Base-by-base conservation (phyloP, 2,113 vertebrate species). In the Pomatorhinus ruficollis region DNA sequence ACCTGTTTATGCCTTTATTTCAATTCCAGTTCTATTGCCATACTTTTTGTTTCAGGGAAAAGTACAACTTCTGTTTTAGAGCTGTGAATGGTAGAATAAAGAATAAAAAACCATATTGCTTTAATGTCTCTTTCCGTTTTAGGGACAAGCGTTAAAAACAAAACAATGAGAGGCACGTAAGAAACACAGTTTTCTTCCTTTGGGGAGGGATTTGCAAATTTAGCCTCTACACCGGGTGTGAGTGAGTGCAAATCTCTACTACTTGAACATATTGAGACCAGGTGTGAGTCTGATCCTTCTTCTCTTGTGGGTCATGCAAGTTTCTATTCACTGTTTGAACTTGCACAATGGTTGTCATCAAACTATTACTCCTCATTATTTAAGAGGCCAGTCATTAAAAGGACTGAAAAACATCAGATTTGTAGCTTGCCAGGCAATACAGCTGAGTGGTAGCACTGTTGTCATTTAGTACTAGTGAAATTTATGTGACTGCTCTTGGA, bases 201-300 rank as follows among this genome's bases (percentile, higher is more conserved):
- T 63, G 64, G 40, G 35, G 35, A 70, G 10, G 1, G 15, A 63
- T 90, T 90, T 63, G 25, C 35, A 69, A 63, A 90, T 77, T 50
- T 63, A 77, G 18, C 27, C 49, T 89, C 75, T 49, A 78, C 49
- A 69, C 28, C 21, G 1, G 0, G 28, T 59, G 25, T 61, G 24
- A 94, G 45, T 65, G 76, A 71, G 74, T 78, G 45, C 14, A 92
- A 90, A 91, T 84, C 85, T 92, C 59, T 83, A 18, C 47, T 87
- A 53, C 39, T 25, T 39, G 53, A 79, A 39, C 69, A 78, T 82
- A 93, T 95, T 96, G 94, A 86, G 50, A 72, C 66, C 92, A 97
- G 71, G 64, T 87, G 93, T 75, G 49, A 84, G 53, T 74, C 65
- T 86, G 52, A 90, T 71, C 40, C 76, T 88, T 90, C 40, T 37